Percentiles rank a stretch among this genome's conserved stretches.
These are phyloP conservation scores for Dusona sp. DNA, from an alignment of 2,888 invertebrate species.

Conservation along the genomic window DNA sequence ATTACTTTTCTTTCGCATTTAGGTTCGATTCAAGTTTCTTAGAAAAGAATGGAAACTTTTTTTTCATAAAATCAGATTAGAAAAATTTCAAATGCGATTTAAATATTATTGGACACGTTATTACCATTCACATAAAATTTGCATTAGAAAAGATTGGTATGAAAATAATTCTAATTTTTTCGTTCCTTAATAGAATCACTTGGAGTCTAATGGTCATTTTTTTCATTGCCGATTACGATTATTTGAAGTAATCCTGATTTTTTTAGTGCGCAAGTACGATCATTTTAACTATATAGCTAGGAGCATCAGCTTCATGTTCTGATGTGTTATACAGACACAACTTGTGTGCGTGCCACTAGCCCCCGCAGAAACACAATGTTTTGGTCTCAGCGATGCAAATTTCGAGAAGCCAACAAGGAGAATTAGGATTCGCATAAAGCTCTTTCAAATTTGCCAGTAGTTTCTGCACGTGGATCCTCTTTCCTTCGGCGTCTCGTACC, in stretches of 20 bases:
- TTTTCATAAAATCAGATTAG: too few species aligned
- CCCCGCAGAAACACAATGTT: constrained; percentile 2
- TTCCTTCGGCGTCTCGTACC: constrained; percentile 4
- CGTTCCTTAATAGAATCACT: too few species aligned
- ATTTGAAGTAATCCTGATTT: not conserved
- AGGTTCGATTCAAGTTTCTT: too few species aligned
- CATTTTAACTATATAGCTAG: constrained; percentile 22
- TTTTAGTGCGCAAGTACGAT: too few species aligned
- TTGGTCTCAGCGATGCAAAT: constrained; percentile 9
- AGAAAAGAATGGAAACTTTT: too few species aligned
- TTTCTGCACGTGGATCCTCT: constrained; percentile 16
- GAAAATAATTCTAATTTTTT: too few species aligned
- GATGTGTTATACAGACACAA: constrained; percentile 27
- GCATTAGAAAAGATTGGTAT: too few species aligned
- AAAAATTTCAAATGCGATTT: too few species aligned
- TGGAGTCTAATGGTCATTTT: not conserved
- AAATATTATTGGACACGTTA: too few species aligned
- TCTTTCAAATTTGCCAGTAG: constrained; percentile 24
- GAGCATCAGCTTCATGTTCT: constrained; percentile 21
- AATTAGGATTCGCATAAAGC: constrained; percentile 50
- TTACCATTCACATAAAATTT: too few species aligned
- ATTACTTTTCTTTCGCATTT: too few species aligned
- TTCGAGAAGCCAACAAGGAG: constrained; percentile 21
- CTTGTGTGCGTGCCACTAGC: constrained; percentile 19
- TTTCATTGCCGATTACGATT: not conserved